phyloP scores from a whole-genome alignment of 2,888 invertebrate genomes.

The Cephus sareptanus region DNA sequence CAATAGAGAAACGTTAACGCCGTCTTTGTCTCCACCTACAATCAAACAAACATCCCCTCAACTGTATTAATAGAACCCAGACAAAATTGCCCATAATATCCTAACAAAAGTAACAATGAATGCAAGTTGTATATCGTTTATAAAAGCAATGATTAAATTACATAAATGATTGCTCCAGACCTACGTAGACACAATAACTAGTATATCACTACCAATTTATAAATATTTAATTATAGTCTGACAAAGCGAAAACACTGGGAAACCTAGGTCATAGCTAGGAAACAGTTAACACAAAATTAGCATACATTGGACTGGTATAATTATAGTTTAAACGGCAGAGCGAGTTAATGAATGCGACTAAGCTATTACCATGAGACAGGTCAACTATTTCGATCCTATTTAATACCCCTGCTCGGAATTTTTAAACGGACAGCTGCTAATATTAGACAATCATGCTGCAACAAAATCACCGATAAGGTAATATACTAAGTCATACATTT shows the following conservation, averaged over 20 bases:
- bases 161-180: background rate
- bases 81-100: background rate
- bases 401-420: too few relatives aligned
- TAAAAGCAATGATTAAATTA: background rate
- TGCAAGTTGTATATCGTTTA: background rate
- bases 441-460: too few relatives aligned
- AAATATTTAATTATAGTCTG: background rate
- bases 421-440: too few relatives aligned
- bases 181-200: background rate
- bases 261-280: too few relatives aligned
- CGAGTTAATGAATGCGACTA: too few relatives aligned
- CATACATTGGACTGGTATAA: too few relatives aligned
- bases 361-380: too few relatives aligned
- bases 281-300: too few relatives aligned
- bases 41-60: background rate
- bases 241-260: background rate
- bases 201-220: background rate
- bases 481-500: background rate
- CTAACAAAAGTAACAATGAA: background rate
- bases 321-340: too few relatives aligned
- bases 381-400: too few relatives aligned
- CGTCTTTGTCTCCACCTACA: constrained; percentile 76
- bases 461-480: background rate
- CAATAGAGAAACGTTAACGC: constrained; percentile 76
- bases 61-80: background rate